Percentiles rank a stretch among this genome's conserved stretches.
phyloP scores from a whole-genome alignment of 1,140 invertebrate genomes.

The Octopus sinensis region DNA sequence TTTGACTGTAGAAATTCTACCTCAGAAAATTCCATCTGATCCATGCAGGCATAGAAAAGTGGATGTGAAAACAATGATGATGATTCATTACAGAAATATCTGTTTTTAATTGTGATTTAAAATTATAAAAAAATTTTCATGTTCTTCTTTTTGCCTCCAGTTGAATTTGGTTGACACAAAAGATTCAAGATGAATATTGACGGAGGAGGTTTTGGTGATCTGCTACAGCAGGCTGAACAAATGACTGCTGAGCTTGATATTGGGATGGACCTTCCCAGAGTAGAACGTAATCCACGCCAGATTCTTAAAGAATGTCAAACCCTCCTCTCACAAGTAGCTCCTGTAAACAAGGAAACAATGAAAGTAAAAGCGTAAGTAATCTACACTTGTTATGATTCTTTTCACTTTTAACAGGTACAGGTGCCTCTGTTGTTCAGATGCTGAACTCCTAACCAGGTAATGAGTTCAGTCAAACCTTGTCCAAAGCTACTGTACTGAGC shows the following conservation, averaged over 20 bases:
- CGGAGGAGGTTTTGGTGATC: slow-evolving; percentile 68
- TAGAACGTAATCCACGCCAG: slow-evolving; percentile 85
- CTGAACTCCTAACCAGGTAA: too few relatives aligned
- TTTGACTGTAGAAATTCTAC: too few relatives aligned
- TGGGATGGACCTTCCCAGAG: slow-evolving; percentile 61
- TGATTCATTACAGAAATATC: too few relatives aligned
- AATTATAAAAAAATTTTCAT: background rate
- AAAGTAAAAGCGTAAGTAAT: slow-evolving; percentile 86
- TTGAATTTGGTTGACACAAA: background rate
- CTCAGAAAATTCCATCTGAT: too few relatives aligned
- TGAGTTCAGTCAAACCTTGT: background rate
- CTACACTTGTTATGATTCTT: background rate
- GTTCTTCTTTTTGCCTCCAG: background rate
- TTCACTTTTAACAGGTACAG: background rate
- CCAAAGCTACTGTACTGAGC: background rate
- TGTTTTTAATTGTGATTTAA: too few relatives aligned
- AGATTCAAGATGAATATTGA: slow-evolving; percentile 37
- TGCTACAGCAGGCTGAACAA: slow-evolving; percentile 86
- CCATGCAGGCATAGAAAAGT: too few relatives aligned
- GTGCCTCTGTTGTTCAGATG: too few relatives aligned
- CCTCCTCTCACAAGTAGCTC: slow-evolving; percentile 79
- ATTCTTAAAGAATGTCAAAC: slow-evolving; percentile 88
- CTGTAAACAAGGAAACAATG: slow-evolving; percentile 68
- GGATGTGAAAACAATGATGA: too few relatives aligned
- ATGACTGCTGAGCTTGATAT: slow-evolving; percentile 82